These are phyloP conservation scores for Drosophila virilis DNA, from an alignment of 1,140 invertebrate genomes.

Conservation along the genomic window DNA sequence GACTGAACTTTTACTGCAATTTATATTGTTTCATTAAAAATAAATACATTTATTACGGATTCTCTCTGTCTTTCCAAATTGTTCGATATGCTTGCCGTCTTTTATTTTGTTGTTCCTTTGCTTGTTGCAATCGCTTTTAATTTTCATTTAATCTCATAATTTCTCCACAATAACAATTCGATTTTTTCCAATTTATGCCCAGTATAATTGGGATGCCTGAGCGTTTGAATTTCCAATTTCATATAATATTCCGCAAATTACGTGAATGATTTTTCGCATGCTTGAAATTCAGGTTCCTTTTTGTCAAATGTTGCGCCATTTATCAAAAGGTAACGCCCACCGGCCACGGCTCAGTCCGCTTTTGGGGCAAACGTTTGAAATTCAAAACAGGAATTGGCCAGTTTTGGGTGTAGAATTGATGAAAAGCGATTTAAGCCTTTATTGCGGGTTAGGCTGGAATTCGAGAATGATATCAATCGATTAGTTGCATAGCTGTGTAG, in stretches of 20 bases:
- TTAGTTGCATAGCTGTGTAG: slow-evolving; percentile 5
- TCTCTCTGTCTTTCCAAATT: slow-evolving; percentile 25
- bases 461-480: slow-evolving; percentile 26
- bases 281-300: slow-evolving; percentile 13
- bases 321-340: slow-evolving; percentile 31
- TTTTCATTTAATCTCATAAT: slow-evolving; percentile 41
- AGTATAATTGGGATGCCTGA: slow-evolving; percentile 9
- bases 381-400: slow-evolving; percentile 54
- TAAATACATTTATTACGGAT: slow-evolving; percentile 58
- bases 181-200: background rate
- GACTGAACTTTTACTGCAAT: slow-evolving; percentile 24
- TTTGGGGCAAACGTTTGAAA: slow-evolving; percentile 39
- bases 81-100: slow-evolving; percentile 21
- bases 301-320: slow-evolving; percentile 33
- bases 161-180: background rate
- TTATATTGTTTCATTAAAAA: slow-evolving; percentile 49
- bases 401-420: slow-evolving; percentile 30
- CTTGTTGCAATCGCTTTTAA: slow-evolving; percentile 22
- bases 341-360: background rate
- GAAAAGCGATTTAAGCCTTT: slow-evolving; percentile 35
- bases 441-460: slow-evolving; percentile 27
- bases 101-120: background rate
- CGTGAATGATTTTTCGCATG: slow-evolving; percentile 19
- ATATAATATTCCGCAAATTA: slow-evolving; percentile 35
- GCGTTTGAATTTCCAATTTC: slow-evolving; percentile 27